Percentiles rank a stretch among this genome's conserved stretches.
These are phyloP conservation scores for Lethrus apterus DNA, from an alignment of 1,140 invertebrate genomes.

Conservation along the genomic window DNA sequence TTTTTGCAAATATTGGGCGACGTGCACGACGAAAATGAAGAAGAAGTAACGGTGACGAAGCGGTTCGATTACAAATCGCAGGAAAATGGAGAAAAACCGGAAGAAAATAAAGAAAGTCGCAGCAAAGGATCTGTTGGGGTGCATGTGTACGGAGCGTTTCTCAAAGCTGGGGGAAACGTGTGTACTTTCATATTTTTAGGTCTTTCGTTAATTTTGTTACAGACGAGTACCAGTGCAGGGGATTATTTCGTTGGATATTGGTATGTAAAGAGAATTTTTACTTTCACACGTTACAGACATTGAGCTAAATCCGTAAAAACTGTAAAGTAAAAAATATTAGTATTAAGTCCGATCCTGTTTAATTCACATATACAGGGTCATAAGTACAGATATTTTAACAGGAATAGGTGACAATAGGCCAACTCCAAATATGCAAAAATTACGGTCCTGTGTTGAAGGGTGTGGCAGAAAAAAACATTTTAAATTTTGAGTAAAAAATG, in stretches of 20 bases:
- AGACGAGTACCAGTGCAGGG: slow-evolving; percentile 47
- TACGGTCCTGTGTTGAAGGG: too few relatives aligned
- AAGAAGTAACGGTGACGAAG: slow-evolving; percentile 24
- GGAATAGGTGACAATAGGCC: too few relatives aligned
- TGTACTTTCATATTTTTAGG: slow-evolving; percentile 26
- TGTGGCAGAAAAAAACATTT: too few relatives aligned
- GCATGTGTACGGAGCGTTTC: slow-evolving; percentile 53
- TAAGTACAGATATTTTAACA: too few relatives aligned
- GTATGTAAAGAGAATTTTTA: too few relatives aligned
- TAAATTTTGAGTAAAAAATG: too few relatives aligned
- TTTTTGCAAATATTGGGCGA: slow-evolving; percentile 53
- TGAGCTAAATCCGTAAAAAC: too few relatives aligned
- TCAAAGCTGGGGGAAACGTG: slow-evolving; percentile 49
- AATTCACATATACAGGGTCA: too few relatives aligned
- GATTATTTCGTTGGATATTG: slow-evolving; percentile 42
- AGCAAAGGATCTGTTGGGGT: slow-evolving; percentile 50
- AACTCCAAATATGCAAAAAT: too few relatives aligned
- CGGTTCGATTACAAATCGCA: slow-evolving; percentile 1
- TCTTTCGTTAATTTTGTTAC: slow-evolving; percentile 41
- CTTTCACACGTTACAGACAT: too few relatives aligned
- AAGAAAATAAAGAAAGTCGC: slow-evolving; percentile 23
- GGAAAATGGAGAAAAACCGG: slow-evolving; percentile 7
- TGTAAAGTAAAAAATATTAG: too few relatives aligned
- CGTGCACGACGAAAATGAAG: slow-evolving; percentile 38
- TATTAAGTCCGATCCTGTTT: too few relatives aligned